Conservation (phyloP, 1,140 invertebrate species). For the Brachionus rubens region DNA sequence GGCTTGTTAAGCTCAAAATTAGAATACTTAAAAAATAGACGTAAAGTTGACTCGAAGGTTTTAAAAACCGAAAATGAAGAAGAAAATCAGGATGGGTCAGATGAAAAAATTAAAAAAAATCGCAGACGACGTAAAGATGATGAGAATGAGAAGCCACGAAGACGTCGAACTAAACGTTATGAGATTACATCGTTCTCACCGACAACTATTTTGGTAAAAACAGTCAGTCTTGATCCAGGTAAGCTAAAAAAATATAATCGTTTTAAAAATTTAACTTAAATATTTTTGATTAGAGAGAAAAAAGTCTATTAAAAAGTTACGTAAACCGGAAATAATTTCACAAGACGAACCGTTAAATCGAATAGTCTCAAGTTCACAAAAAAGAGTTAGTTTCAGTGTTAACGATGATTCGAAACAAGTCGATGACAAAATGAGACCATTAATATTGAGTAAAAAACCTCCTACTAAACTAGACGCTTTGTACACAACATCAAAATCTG, state of each 20-base stretch:
- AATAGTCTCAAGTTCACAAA: slow-evolving; percentile 3
- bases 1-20: background rate
- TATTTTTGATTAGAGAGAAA: too few species aligned
- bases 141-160: background rate
- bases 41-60: background rate
- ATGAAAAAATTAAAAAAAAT: background rate
- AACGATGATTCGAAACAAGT: background rate
- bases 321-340: background rate
- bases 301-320: background rate
- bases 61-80: background rate
- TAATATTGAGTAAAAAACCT: background rate
- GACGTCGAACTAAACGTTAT: background rate
- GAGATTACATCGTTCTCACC: slow-evolving; percentile 6
- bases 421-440: background rate
- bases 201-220: background rate
- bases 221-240: background rate
- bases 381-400: slow-evolving; percentile 12
- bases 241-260: too few species aligned
- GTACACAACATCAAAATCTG: background rate
- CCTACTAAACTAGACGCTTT: background rate
- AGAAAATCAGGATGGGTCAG: background rate
- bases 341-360: background rate
- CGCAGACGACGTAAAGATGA: background rate
- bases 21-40: background rate
- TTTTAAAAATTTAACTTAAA: too few species aligned